phyloP scores from a whole-genome alignment of 2,888 invertebrate species.

The Zhuqinia jingwanae region DNA sequence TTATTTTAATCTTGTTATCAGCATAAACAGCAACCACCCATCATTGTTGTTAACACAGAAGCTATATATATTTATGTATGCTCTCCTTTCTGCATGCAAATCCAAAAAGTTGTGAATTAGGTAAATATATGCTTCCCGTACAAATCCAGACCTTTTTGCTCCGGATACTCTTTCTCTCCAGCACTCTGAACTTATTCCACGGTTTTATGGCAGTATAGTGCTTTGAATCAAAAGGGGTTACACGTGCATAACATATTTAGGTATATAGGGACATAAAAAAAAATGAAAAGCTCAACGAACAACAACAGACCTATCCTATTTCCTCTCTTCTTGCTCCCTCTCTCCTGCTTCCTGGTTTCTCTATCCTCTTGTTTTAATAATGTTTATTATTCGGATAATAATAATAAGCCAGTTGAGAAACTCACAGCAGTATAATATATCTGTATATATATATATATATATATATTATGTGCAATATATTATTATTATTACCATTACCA shows the following conservation, averaged over 20 bases:
- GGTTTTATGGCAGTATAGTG: neutral
- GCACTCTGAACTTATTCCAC: too few relatives aligned
- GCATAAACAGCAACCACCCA: neutral
- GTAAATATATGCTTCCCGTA: conserved; percentile 46
- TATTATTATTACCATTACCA: neutral
- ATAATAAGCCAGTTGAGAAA: conserved; percentile 60
- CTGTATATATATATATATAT: neutral
- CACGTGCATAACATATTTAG: conserved; percentile 9
- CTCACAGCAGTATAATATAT: neutral
- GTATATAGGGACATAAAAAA: neutral
- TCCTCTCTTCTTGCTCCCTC: neutral
- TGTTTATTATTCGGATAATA: conserved; percentile 66
- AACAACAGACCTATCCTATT: conserved; percentile 42
- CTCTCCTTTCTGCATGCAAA: neutral
- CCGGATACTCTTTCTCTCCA: neutral
- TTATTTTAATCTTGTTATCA: conserved; percentile 47
- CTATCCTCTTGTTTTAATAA: conserved; percentile 63
- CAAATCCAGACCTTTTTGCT: conserved; percentile 44
- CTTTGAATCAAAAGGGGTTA: neutral
- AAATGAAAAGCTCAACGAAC: conserved; percentile 26
- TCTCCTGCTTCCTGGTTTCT: too few relatives aligned
- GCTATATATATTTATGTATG: neutral
- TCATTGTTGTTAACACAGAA: neutral
- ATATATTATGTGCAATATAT: neutral
- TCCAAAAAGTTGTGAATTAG: conserved; percentile 45